Percentiles rank a stretch among this genome's conserved stretches.
phyloP scores from a whole-genome alignment of 2,797 vertebrate genomes.

The Cynopterus sphinx region DNA sequence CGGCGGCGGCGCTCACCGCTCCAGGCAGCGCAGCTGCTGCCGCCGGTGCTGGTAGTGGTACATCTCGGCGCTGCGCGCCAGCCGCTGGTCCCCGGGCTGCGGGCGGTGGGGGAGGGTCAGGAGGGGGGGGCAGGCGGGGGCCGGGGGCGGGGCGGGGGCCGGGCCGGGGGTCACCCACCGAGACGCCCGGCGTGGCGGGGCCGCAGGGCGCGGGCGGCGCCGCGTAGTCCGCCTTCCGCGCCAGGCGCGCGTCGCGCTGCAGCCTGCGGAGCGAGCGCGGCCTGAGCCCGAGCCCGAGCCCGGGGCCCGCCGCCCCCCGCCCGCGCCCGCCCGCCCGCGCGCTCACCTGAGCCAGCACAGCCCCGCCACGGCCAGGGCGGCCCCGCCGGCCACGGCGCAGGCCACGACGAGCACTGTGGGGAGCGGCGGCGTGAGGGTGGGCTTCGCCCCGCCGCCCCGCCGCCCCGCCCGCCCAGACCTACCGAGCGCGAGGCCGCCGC shows the following conservation, averaged over 20 bases:
- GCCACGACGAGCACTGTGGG: constrained; percentile 89
- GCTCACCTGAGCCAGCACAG: constrained; percentile 94
- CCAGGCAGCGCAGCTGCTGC: constrained; percentile 96
- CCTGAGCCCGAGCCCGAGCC: too few relatives aligned
- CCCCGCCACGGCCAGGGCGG: constrained; percentile 87
- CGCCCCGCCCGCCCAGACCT: constrained; percentile 65
- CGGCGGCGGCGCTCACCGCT: too few relatives aligned
- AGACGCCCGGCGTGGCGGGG: constrained; percentile 85
- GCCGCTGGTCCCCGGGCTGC: constrained; percentile 93
- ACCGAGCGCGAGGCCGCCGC: constrained; percentile 88
- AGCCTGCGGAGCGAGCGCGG: constrained; percentile 87
- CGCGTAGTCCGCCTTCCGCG: constrained; percentile 90
- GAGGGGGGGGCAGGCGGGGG: fast-evolving
- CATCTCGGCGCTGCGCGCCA: constrained; percentile 96
- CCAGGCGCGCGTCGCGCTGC: constrained; percentile 88
- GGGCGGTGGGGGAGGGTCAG: not conserved
- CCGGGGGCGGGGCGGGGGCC: fast-evolving
- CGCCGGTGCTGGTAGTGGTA: constrained; percentile 98
- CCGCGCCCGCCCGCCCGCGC: not conserved
- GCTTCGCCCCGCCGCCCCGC: not conserved
- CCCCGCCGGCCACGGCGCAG: constrained; percentile 87
- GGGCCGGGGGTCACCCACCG: constrained; percentile 83
- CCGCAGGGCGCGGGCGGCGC: constrained; percentile 84
- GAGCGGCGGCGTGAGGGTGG: not conserved
- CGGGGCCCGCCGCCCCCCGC: too few relatives aligned